phyloP scores from a whole-genome alignment of 2,113 vertebrate genomes.

The Romanogobio albipinnatus region DNA sequence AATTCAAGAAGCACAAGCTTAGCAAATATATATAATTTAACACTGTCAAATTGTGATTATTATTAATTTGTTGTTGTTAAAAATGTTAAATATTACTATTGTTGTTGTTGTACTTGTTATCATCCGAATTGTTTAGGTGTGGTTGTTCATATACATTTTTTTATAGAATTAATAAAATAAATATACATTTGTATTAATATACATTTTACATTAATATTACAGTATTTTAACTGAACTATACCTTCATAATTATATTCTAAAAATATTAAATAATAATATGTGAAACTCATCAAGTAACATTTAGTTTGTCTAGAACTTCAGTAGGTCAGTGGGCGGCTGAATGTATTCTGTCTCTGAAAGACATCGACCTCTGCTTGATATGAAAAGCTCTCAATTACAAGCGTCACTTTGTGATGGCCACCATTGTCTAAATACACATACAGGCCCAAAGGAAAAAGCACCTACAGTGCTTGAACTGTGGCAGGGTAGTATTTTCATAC shows the following conservation, averaged over 20 bases:
- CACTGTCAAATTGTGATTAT: not conserved
- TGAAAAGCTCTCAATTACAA: slow-evolving; percentile 51
- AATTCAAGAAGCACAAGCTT: too few species aligned
- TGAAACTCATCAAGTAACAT: not conserved
- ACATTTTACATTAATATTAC: not conserved
- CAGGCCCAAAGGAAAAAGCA: slow-evolving; percentile 45
- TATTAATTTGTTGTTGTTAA: not conserved
- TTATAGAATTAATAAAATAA: not conserved
- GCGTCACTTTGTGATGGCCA: slow-evolving; percentile 33
- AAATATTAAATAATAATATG: slow-evolving; percentile 2
- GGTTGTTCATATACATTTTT: not conserved
- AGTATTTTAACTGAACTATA: not conserved
- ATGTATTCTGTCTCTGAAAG: slow-evolving; percentile 29
- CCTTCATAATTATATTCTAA: not conserved
- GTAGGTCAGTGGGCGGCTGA: not conserved
- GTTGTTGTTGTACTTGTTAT: not conserved
- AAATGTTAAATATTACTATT: not conserved
- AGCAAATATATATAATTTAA: not conserved
- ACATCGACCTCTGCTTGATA: slow-evolving; percentile 11
- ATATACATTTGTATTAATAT: not conserved
- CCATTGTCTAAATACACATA: slow-evolving; percentile 61
- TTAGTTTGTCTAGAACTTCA: slow-evolving; percentile 13
- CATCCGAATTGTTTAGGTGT: not conserved
- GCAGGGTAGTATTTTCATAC: slow-evolving; percentile 66
- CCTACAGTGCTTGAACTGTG: slow-evolving; percentile 56